Conservation (phyloP, 2,888 invertebrate genomes). For the Monochamus alternatus region DNA sequence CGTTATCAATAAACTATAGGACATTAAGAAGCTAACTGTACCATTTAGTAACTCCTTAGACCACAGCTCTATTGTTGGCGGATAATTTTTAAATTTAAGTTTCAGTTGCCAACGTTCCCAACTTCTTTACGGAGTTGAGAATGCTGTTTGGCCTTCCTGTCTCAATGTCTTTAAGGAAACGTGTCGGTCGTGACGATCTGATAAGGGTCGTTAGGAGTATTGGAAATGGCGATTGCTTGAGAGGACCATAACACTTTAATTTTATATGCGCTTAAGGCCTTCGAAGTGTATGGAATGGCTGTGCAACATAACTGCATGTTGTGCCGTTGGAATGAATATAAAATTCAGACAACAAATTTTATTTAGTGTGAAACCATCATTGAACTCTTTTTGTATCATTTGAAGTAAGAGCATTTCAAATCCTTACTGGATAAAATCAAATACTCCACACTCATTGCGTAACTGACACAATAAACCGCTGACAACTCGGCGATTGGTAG, state of each 20-base stretch:
- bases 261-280: constrained; percentile 12
- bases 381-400: neutral
- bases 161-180: constrained; percentile 14
- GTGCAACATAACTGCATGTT: constrained; percentile 13
- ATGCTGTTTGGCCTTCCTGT: constrained; percentile 10
- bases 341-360: neutral
- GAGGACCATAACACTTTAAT: constrained; percentile 17
- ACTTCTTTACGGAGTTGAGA: constrained; percentile 6
- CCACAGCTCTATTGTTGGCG: neutral
- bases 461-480: no score
- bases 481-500: no score
- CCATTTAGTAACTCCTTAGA: neutral
- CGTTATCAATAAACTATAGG: neutral
- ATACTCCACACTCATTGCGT: no score
- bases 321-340: neutral
- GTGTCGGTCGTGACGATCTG: constrained; percentile 18
- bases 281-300: neutral
- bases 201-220: constrained; percentile 19
- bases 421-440: no score
- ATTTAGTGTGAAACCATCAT: neutral
- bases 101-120: neutral
- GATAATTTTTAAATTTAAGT: constrained; percentile 7
- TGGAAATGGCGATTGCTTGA: constrained; percentile 18
- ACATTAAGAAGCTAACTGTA: neutral
- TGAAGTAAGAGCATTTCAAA: no score